These are phyloP conservation scores for Lutjanus erythropterus DNA, from an alignment of 2,113 vertebrate genomes.

Conservation along the genomic window DNA sequence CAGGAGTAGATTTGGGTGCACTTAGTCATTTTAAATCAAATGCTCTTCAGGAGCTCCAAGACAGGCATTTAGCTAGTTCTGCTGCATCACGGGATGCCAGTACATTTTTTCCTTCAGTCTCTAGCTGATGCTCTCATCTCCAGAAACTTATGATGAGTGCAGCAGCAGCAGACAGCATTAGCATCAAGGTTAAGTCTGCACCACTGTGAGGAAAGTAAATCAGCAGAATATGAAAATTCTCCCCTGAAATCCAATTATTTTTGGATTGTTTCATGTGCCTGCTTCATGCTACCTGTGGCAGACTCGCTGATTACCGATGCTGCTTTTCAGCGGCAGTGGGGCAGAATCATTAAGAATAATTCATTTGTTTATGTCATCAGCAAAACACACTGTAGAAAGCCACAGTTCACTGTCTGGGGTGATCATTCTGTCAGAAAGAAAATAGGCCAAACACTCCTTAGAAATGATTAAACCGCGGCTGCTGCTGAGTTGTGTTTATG, in stretches of 20 bases:
- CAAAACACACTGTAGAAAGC: conserved; percentile 29
- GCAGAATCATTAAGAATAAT: conserved; percentile 42
- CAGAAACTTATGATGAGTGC: not conserved
- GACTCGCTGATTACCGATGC: conserved; percentile 20
- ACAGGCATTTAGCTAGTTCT: not conserved
- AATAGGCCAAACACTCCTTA: conserved; percentile 26
- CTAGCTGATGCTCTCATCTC: not conserved
- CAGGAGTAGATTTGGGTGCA: not conserved
- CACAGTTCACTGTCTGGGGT: conserved; percentile 19
- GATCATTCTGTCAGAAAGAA: conserved; percentile 28
- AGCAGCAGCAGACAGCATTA: not conserved
- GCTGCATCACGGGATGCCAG: not conserved
- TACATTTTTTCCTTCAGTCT: not conserved
- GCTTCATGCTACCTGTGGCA: conserved; percentile 28
- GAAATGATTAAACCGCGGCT: not conserved
- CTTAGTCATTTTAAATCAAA: not conserved
- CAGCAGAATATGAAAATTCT: conserved; percentile 4
- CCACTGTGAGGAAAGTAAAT: not conserved
- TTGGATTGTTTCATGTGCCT: conserved; percentile 17
- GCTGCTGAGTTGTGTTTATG: not conserved
- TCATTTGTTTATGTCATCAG: conserved; percentile 20
- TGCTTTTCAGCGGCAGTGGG: not conserved
- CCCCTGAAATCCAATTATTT: conserved; percentile 46
- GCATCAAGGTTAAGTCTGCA: not conserved
- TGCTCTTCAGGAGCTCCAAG: not conserved